These are phyloP conservation scores for Eucidaris tribuloides DNA, from an alignment of 35 echinoderm and acorn worm species.

Conservation along the genomic window DNA sequence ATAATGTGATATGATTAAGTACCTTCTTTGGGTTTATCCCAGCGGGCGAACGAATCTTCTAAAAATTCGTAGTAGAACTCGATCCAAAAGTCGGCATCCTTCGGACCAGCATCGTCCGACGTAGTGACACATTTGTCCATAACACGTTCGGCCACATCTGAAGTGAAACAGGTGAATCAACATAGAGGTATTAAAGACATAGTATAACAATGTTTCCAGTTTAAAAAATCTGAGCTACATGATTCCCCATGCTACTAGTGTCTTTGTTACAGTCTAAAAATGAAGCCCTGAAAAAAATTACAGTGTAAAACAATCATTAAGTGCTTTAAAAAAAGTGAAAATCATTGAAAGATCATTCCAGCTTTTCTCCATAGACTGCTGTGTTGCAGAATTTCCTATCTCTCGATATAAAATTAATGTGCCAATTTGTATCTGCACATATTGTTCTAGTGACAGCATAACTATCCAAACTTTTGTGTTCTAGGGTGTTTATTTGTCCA, in stretches of 20 bases:
- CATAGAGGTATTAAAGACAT: neutral
- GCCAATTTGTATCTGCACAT: no score
- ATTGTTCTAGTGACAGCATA: no score
- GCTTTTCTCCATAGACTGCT: no score
- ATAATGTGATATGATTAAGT: no score
- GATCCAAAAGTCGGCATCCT: neutral
- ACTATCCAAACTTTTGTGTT: no score
- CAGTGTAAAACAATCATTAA: neutral
- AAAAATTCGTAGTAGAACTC: constrained; percentile 21
- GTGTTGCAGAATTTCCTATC: no score
- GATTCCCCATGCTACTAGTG: no score
- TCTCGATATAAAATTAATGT: no score
- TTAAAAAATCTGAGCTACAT: no score
- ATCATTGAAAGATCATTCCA: neutral
- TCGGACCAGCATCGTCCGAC: neutral
- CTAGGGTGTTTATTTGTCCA: no score
- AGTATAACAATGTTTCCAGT: neutral
- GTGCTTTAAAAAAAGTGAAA: neutral
- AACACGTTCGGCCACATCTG: neutral
- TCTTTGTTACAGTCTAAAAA: neutral
- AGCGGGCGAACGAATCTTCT: neutral
- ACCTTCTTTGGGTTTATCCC: no score
- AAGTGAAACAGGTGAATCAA: neutral
- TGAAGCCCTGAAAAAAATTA: neutral
- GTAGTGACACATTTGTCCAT: neutral